Percentiles rank a stretch among this genome's conserved stretches.
phyloP scores from a whole-genome alignment of 2,797 vertebrate genomes.

The Balearica regulorum region DNA sequence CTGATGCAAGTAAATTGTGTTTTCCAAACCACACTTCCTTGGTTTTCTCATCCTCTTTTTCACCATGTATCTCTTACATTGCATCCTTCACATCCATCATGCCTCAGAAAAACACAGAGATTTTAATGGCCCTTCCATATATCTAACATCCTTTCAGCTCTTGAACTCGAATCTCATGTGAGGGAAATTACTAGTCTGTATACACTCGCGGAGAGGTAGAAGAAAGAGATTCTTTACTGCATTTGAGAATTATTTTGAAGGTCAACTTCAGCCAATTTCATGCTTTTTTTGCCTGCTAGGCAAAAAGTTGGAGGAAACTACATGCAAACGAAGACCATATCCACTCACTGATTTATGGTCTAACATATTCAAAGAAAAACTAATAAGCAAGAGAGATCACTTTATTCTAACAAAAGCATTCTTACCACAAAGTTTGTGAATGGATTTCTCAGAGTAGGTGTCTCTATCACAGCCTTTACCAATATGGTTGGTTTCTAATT shows the following conservation, averaged over 20 bases:
- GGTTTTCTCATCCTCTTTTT: not conserved
- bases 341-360: not conserved
- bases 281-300: not conserved
- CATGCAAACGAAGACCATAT: not conserved
- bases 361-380: not conserved
- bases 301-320: not conserved
- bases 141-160: not conserved
- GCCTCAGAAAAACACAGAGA: not conserved
- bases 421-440: slow-evolving; percentile 95
- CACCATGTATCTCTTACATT: not conserved
- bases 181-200: not conserved
- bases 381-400: not conserved
- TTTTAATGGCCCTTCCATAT: not conserved
- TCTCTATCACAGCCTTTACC: slow-evolving; percentile 97
- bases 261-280: not conserved
- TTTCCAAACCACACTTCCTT: not conserved
- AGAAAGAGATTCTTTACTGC: not conserved
- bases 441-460: slow-evolving; percentile 96
- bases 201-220: not conserved
- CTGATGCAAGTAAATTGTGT: not conserved
- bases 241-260: not conserved
- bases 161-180: not conserved
- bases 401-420: not conserved
- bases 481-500: slow-evolving; percentile 95
- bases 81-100: not conserved